These are phyloP conservation scores for Plutomurus gul DNA, from an alignment of 1,140 invertebrate species.

Conservation along the genomic window DNA sequence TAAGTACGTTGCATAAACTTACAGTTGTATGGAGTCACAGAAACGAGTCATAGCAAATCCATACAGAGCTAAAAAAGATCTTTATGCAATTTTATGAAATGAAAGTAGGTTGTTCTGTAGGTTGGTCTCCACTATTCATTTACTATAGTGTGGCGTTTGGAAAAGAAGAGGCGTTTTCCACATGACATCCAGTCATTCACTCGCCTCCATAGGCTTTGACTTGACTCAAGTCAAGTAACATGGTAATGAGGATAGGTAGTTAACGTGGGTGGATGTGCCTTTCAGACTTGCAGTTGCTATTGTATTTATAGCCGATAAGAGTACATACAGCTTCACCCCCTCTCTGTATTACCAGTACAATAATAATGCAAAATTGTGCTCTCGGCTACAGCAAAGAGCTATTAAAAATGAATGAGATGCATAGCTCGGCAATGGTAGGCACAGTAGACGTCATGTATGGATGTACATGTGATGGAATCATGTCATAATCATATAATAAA, in stretches of 20 bases:
- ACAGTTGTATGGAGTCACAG: too few species aligned
- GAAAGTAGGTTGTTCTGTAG: constrained; percentile 46
- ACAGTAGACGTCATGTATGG: too few species aligned
- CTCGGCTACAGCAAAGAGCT: too few species aligned
- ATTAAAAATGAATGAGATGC: too few species aligned
- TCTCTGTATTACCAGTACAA: too few species aligned
- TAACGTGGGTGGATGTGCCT: constrained; percentile 37
- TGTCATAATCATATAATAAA: too few species aligned
- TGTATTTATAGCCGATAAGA: constrained; percentile 14
- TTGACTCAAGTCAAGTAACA: constrained; percentile 38
- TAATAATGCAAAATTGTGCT: too few species aligned
- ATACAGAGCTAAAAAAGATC: not conserved
- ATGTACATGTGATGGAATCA: too few species aligned
- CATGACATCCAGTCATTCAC: constrained; percentile 30
- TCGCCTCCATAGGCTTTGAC: constrained; percentile 6
- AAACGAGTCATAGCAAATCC: too few species aligned
- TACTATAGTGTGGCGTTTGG: constrained; percentile 29
- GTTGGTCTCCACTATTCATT: constrained; percentile 33
- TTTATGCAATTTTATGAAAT: constrained; percentile 43
- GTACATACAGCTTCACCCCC: too few species aligned
- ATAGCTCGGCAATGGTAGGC: too few species aligned
- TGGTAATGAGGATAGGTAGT: constrained; percentile 48
- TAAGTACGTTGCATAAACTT: too few species aligned
- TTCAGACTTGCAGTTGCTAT: constrained; percentile 10
- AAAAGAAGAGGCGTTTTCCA: constrained; percentile 44